Evolutionary conservation across 2,888 invertebrate species (phyloP).

Genomic region (Lampropteryx suffumata): DNA sequence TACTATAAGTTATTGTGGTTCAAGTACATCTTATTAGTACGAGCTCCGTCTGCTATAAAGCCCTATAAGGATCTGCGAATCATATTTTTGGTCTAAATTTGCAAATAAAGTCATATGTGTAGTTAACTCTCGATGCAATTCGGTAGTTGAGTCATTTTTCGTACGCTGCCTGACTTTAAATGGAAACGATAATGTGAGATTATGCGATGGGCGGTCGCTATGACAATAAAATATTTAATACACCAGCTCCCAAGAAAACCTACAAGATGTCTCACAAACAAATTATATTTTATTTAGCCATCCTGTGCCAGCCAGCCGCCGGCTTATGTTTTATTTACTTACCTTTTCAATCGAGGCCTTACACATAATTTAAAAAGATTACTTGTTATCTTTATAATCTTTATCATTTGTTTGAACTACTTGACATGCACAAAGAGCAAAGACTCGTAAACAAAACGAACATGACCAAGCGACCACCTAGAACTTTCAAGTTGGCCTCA

Average conservation of each 20-base stretch:
- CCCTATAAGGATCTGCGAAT: too few species aligned
- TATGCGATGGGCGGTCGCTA: conserved; percentile 13
- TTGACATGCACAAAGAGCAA: conserved; percentile 9
- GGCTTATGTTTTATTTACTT: conserved; percentile 11
- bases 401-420: conserved; percentile 14
- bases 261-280: conserved; percentile 19
- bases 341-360: conserved; percentile 6
- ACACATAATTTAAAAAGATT: conserved; percentile 13
- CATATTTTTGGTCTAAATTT: too few species aligned
- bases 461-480: conserved; percentile 17
- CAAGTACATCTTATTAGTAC: conserved; percentile 25
- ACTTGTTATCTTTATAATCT: conserved; percentile 16
- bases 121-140: too few species aligned
- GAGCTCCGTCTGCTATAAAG: too few species aligned
- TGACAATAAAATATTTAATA: conserved; percentile 23
- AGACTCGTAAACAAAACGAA: conserved; percentile 13
- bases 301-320: not conserved
- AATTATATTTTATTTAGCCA: conserved; percentile 20
- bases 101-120: too few species aligned
- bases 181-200: conserved; percentile 27
- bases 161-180: conserved; percentile 29
- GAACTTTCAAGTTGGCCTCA: conserved; percentile 22
- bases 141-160: conserved; percentile 31
- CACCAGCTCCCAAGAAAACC: conserved; percentile 28
- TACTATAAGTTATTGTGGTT: conserved; percentile 31